phyloP scores from a whole-genome alignment of 2,888 invertebrate genomes.

The Caenorhabditis sp. region DNA sequence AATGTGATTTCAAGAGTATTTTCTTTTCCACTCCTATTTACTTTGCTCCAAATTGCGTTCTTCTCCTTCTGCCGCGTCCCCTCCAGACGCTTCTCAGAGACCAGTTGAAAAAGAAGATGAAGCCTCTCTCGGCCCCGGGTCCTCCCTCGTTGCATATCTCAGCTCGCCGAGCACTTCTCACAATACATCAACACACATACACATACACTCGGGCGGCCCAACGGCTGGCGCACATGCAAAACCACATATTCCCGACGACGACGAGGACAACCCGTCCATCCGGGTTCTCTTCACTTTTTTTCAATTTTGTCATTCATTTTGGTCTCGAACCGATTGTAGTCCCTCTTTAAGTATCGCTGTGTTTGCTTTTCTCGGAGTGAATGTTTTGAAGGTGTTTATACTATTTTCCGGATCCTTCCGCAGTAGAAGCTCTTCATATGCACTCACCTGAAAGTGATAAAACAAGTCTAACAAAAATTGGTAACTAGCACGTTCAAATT shows the following conservation, averaged over 20 bases:
- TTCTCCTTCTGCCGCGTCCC: slow-evolving; percentile 1
- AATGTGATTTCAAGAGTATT: slow-evolving; percentile 16
- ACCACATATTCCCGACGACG: slow-evolving; percentile 13
- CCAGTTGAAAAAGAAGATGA: slow-evolving; percentile 45
- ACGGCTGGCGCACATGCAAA: slow-evolving; percentile 18
- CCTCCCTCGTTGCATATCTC: slow-evolving; percentile 35
- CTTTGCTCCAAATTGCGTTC: slow-evolving; percentile 32
- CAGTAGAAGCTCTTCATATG: too few species aligned
- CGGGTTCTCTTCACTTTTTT: background rate
- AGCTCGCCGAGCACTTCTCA: slow-evolving; percentile 34
- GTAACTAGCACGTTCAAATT: too few species aligned
- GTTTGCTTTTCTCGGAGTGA: too few species aligned
- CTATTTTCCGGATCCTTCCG: too few species aligned
- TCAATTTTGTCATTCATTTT: background rate
- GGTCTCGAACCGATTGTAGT: background rate
- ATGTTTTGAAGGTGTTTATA: too few species aligned
- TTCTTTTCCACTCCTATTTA: slow-evolving; percentile 5
- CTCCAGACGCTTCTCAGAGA: background rate
- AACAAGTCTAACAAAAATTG: too few species aligned
- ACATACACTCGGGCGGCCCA: slow-evolving; percentile 4
- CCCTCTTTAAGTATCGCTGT: too few species aligned
- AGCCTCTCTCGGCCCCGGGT: slow-evolving; percentile 9
- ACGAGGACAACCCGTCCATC: background rate
- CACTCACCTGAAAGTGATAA: too few species aligned
- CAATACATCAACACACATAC: slow-evolving; percentile 38